Conservation (phyloP, 2,888 invertebrate species). For the Ellobium chinense region DNA sequence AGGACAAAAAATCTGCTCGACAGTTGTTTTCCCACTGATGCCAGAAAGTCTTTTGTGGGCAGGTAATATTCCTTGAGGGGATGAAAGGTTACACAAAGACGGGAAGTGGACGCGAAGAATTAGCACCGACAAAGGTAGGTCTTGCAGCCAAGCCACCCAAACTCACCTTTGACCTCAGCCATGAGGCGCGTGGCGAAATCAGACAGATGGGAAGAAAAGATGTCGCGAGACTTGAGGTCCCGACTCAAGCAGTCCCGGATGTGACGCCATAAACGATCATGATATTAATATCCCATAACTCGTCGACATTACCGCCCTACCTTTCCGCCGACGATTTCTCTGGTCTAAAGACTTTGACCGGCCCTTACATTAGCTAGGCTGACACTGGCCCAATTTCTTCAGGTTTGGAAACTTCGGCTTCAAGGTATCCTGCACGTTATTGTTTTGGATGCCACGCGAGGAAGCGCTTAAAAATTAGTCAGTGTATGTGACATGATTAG, state of each 20-base stretch:
- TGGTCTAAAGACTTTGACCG: no score
- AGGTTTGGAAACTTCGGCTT: not conserved
- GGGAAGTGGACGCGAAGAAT: constrained; percentile 1
- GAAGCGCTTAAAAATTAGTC: no score
- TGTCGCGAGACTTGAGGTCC: not conserved
- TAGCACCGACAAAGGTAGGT: not conserved
- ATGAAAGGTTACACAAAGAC: not conserved
- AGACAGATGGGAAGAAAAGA: constrained; percentile 23
- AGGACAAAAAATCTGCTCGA: constrained; percentile 17
- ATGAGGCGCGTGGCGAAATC: constrained; percentile 16
- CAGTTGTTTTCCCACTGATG: constrained; percentile 21
- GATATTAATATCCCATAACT: not conserved
- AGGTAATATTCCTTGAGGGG: not conserved
- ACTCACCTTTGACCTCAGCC: not conserved
- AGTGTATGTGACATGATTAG: no score
- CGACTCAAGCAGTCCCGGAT: constrained; percentile 16
- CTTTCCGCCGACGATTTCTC: no score
- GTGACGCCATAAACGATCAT: constrained; percentile 5
- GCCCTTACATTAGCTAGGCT: no score
- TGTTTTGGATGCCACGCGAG: no score
- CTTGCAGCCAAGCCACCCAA: not conserved
- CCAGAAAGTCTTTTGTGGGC: not conserved
- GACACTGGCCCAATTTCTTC: no score
- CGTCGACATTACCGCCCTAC: no score
- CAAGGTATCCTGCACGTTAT: not conserved